Evolutionary conservation across 2,888 invertebrate species (phyloP).

Genomic region (Dynastes tityus): DNA sequence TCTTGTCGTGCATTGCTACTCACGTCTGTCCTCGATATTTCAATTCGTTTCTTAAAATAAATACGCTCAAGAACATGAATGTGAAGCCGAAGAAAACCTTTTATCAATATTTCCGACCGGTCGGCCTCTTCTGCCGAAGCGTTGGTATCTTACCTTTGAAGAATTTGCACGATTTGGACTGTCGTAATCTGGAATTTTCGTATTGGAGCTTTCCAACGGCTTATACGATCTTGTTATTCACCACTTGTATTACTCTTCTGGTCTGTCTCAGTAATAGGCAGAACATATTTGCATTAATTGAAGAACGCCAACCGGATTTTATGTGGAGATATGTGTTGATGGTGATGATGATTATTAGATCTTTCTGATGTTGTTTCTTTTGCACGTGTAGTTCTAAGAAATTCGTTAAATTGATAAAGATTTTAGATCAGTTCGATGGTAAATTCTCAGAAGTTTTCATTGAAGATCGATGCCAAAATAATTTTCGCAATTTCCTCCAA

Average conservation of each 20-base stretch:
- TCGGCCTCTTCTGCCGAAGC: conserved; percentile 25
- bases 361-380: conserved; percentile 54
- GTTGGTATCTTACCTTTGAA: conserved; percentile 14
- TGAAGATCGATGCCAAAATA: background rate
- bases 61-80: no score
- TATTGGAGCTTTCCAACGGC: background rate
- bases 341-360: conserved; percentile 52
- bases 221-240: background rate
- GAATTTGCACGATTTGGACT: conserved; percentile 6
- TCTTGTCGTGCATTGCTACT: background rate
- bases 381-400: conserved; percentile 51
- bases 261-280: background rate
- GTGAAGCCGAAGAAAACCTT: background rate
- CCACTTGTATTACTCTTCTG: background rate
- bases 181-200: background rate
- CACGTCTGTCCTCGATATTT: background rate
- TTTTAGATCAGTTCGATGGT: conserved; percentile 55
- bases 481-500: background rate
- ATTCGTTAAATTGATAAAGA: conserved; percentile 56
- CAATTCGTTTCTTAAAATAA: background rate
- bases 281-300: background rate
- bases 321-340: conserved; percentile 49
- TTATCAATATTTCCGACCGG: conserved; percentile 25
- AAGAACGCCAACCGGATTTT: background rate
- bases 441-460: conserved; percentile 40